These are phyloP conservation scores for Euwallacea similis DNA, from an alignment of 1,140 invertebrate species.

Conservation along the genomic window DNA sequence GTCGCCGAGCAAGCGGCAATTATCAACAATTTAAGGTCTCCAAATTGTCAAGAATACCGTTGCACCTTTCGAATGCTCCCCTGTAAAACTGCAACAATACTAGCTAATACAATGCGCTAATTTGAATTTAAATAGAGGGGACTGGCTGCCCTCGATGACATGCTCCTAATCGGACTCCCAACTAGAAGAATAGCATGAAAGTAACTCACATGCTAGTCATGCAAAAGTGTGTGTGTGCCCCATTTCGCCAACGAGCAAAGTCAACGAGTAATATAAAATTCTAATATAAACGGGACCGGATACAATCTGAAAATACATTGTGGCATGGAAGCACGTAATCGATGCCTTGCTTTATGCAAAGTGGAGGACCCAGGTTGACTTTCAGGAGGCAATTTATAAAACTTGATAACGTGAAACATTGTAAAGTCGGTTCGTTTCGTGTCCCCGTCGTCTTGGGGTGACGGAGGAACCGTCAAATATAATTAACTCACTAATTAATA, in stretches of 20 bases:
- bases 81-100: background rate
- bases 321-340: constrained; percentile 47
- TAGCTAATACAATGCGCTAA: background rate
- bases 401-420: constrained; percentile 50
- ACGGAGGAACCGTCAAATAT: constrained; percentile 22
- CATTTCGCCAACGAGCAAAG: constrained; percentile 39
- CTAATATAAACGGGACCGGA: constrained; percentile 51
- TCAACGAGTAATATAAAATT: constrained; percentile 49
- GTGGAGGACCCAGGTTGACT: constrained; percentile 50
- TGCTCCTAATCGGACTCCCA: background rate
- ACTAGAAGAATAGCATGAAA: constrained; percentile 25
- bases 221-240: constrained; percentile 44
- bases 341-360: constrained; percentile 51
- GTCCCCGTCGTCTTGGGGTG: constrained; percentile 3
- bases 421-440: constrained; percentile 39
- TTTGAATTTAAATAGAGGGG: constrained; percentile 13
- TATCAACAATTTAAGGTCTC: too few relatives aligned
- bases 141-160: constrained; percentile 2
- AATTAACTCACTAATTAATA: constrained; percentile 14
- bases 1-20: too few relatives aligned
- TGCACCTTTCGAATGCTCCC: too few relatives aligned
- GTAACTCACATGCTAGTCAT: constrained; percentile 43
- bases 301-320: constrained; percentile 51
- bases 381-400: constrained; percentile 50
- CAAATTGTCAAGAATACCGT: too few relatives aligned